phyloP scores from a whole-genome alignment of 2,888 invertebrate species.

The Mamestra brassicae region DNA sequence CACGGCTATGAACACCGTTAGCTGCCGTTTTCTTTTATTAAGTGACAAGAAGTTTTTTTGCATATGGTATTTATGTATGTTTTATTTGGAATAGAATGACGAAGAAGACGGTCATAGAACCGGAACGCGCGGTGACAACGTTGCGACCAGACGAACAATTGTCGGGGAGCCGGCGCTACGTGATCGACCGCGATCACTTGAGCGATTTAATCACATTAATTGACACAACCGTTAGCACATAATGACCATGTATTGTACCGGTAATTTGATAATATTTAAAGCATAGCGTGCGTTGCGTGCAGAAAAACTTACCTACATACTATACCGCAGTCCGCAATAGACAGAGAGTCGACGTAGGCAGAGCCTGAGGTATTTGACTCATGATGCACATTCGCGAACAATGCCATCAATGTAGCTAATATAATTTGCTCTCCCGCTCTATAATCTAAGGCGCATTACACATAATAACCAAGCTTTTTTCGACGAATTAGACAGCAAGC shows the following conservation, averaged over 20 bases:
- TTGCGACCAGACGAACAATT: conserved; percentile 75
- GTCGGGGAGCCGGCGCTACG: conserved; percentile 75
- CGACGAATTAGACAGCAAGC: conserved; percentile 70
- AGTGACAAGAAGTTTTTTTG: conserved; percentile 48
- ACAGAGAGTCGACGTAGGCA: conserved; percentile 40
- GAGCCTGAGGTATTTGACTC: conserved; percentile 59
- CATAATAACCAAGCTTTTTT: conserved; percentile 79
- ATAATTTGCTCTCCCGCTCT: conserved; percentile 82
- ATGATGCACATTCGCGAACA: conserved; percentile 77
- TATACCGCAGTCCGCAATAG: conserved; percentile 38
- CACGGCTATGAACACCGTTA: conserved; percentile 53
- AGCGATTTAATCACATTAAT: conserved; percentile 88
- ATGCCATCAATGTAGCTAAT: conserved; percentile 81
- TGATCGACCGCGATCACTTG: conserved; percentile 83
- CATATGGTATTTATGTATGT: conserved; percentile 51
- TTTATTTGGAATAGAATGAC: conserved; percentile 45
- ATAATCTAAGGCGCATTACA: conserved; percentile 85
- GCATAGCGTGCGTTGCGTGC: conserved; percentile 75
- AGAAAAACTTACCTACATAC: conserved; percentile 73
- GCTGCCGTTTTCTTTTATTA: conserved; percentile 54
- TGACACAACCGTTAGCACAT: conserved; percentile 88
- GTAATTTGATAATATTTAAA: conserved; percentile 88
- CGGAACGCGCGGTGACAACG: conserved; percentile 59
- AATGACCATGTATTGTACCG: conserved; percentile 87
- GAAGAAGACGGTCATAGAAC: conserved; percentile 45